These are phyloP conservation scores for Bombus affinis DNA, from an alignment of 1,140 invertebrate genomes.

Conservation along the genomic window DNA sequence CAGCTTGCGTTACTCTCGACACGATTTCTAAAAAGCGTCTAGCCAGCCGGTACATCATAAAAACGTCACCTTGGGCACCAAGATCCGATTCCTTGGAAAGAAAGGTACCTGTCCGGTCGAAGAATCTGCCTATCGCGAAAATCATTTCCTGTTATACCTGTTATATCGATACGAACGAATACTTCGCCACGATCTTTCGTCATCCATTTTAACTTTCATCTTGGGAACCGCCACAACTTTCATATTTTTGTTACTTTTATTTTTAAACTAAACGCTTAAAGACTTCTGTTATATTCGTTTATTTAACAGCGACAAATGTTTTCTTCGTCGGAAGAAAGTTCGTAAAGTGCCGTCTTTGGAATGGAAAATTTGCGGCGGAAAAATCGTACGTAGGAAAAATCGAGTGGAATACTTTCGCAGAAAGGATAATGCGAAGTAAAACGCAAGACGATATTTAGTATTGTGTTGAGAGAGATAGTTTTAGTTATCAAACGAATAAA, in stretches of 20 bases:
- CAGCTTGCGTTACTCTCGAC: neutral
- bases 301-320: neutral
- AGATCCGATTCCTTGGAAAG: neutral
- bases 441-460: neutral
- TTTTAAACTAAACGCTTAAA: no score
- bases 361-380: no score
- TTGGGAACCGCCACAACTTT: neutral
- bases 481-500: neutral
- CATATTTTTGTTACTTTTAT: neutral
- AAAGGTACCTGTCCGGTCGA: neutral
- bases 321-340: neutral
- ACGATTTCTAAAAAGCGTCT: conserved; percentile 58
- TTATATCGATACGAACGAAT: neutral
- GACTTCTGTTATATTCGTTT: neutral
- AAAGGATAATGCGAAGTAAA: neutral
- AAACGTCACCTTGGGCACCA: neutral
- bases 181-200: neutral
- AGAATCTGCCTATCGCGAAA: neutral
- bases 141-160: conserved; percentile 1
- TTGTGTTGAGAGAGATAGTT: neutral
- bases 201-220: neutral
- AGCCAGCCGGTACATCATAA: neutral
- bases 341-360: no score
- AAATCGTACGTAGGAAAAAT: neutral
- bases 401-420: neutral